These are phyloP conservation scores for Helostoma temminkii DNA, from an alignment of 2,797 vertebrate genomes.

Conservation along the genomic window DNA sequence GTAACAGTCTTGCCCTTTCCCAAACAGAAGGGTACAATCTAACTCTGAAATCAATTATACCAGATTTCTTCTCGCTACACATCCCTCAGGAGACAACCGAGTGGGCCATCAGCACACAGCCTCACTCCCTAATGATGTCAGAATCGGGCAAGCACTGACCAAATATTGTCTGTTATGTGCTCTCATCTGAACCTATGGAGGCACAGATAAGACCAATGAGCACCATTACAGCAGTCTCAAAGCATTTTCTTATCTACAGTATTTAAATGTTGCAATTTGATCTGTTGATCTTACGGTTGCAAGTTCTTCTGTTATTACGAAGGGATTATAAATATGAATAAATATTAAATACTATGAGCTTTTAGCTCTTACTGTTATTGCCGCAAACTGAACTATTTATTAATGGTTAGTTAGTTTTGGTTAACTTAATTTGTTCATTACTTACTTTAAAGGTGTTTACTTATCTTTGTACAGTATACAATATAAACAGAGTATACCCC, in stretches of 20 bases:
- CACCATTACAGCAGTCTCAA: neutral
- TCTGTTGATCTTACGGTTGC: too few relatives aligned
- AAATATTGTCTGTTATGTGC: constrained; percentile 11
- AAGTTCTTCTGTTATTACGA: neutral
- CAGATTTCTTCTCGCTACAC: constrained; percentile 42
- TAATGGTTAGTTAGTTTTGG: too few relatives aligned
- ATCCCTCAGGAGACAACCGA: constrained; percentile 29
- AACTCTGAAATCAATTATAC: constrained; percentile 62
- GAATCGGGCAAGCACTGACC: constrained; percentile 22
- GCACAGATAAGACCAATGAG: neutral
- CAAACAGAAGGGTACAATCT: constrained; percentile 42
- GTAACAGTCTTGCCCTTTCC: constrained; percentile 43
- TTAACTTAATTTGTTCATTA: neutral
- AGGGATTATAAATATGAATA: neutral
- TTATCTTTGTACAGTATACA: too few relatives aligned
- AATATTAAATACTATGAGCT: too few relatives aligned
- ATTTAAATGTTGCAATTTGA: too few relatives aligned
- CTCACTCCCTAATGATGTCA: constrained; percentile 50
- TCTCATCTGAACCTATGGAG: constrained; percentile 9
- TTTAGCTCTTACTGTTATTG: neutral
- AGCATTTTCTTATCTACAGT: neutral
- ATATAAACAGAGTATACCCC: too few relatives aligned
- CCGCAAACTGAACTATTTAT: neutral
- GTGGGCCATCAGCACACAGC: constrained; percentile 27
- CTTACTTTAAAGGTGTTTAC: too few relatives aligned